Evolutionary conservation across 2,797 vertebrate species (phyloP), one percentile per base, ranked within the genome.

Genomic region (Neosilurus mollespiculum): DNA sequence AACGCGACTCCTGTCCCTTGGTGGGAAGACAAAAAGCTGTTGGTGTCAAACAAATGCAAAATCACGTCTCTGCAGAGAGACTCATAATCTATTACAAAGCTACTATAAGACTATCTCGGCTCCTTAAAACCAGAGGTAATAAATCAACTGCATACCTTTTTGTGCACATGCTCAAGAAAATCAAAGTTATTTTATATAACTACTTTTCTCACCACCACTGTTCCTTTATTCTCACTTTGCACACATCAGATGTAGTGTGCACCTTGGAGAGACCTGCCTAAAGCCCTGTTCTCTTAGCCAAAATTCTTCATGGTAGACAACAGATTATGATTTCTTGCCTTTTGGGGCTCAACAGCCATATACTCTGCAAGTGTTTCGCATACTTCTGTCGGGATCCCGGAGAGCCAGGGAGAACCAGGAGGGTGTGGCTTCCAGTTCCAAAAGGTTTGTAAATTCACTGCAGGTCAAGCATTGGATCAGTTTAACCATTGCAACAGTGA

Each of bases 31-130:
- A 81, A 84, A 78, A 62, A 51, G 37, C 53, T 72, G 71, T 84
- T 87, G 84, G 86, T 77, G 83, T 85, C 83, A 84, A 81, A 82
- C 24, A n/a, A 80, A 85, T 64, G 78, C 84, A 84, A 67, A 65
- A 84, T 70, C 80, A 81, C 78, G 30, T 22, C 78, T 76, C 72
- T 70, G 83, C 51, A 34, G 78, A 76, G 43, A 79, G 8, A 70
- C 37, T 71, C 70, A 85, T 76, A 58, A 54, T 75, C 18, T 77
- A 56, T 80, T 62, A 83, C 77, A 51, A 83, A 77, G 70, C 24
- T 56, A 75, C 53, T 30, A 34, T 30, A 26, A 20, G 72, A 56
- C 53, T 34, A 53, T 30, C 30, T 18, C 15, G 54, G 53, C 24
- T 77, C 22, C 6, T 3, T 43, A 77, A 78, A 12, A 43, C 22